Evolutionary conservation across 1,140 invertebrate species (phyloP).

Genomic region (Stenopsyche tienmushanensis): DNA sequence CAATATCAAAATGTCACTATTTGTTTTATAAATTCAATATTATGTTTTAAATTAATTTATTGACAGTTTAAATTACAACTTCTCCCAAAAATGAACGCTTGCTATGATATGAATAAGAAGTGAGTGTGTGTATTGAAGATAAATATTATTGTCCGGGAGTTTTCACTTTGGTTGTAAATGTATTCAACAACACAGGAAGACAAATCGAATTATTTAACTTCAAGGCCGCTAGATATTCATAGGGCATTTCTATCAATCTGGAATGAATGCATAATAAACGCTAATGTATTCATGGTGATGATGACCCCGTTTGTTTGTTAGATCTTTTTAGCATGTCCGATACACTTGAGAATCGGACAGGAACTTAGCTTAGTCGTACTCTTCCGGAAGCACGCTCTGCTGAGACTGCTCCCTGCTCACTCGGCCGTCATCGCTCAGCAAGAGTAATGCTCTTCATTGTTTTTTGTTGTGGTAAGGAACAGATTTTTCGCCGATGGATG

Average conservation of each 20-base stretch:
- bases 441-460: constrained; percentile 7
- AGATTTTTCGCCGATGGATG: too few relatives aligned
- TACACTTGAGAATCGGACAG: constrained; percentile 4
- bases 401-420: constrained; percentile 15
- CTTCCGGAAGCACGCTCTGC: constrained; percentile 20
- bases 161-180: too few relatives aligned
- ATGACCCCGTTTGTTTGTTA: neutral
- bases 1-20: too few relatives aligned
- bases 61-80: too few relatives aligned
- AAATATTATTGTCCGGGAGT: too few relatives aligned
- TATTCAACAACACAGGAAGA: too few relatives aligned
- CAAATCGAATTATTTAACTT: neutral
- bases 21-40: too few relatives aligned
- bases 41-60: too few relatives aligned
- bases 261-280: neutral
- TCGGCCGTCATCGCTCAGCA: constrained; percentile 13
- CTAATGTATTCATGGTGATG: neutral
- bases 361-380: neutral
- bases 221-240: neutral
- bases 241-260: neutral
- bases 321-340: neutral
- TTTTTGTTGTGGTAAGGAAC: neutral
- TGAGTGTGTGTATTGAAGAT: too few relatives aligned
- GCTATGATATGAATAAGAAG: too few relatives aligned
- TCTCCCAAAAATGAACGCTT: too few relatives aligned